Percentiles rank a stretch among this genome's conserved stretches.
These are phyloP conservation scores for Peromyscus attwateri DNA, from an alignment of 2,797 vertebrate species.

Conservation along the genomic window DNA sequence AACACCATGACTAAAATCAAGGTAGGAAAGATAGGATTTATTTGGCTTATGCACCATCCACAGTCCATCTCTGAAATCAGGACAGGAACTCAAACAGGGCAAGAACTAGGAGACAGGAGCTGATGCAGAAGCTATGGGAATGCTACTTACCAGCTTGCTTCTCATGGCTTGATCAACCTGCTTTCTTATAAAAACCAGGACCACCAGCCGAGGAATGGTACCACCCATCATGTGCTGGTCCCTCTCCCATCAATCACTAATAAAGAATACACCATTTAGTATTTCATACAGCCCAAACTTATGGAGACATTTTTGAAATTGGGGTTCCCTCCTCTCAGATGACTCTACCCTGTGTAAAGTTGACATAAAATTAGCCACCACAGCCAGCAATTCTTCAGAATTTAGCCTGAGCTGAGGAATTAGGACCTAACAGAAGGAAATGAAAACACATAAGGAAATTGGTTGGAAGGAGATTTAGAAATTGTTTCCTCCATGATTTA, in stretches of 20 bases:
- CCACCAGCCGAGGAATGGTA: background rate
- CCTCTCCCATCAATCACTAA: background rate
- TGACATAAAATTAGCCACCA: no score
- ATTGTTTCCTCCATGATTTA: background rate
- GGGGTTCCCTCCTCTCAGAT: background rate
- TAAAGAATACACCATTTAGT: no score
- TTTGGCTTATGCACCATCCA: background rate
- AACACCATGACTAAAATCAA: background rate
- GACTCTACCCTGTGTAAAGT: background rate
- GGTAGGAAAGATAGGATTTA: background rate
- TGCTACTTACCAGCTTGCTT: no score
- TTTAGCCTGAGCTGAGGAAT: background rate
- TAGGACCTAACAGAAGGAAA: background rate
- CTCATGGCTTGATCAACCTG: background rate
- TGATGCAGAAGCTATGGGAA: background rate
- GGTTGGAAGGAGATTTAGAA: background rate
- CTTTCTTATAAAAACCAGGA: background rate
- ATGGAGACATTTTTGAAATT: background rate
- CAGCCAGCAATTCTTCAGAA: background rate
- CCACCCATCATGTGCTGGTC: background rate
- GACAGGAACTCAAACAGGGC: background rate
- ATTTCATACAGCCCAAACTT: background rate
- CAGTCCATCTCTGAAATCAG: background rate
- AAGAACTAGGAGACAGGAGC: no score
- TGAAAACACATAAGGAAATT: constrained; percentile 21